phyloP scores from a whole-genome alignment of 2,113 vertebrate species.

The Podarcis muralis region DNA sequence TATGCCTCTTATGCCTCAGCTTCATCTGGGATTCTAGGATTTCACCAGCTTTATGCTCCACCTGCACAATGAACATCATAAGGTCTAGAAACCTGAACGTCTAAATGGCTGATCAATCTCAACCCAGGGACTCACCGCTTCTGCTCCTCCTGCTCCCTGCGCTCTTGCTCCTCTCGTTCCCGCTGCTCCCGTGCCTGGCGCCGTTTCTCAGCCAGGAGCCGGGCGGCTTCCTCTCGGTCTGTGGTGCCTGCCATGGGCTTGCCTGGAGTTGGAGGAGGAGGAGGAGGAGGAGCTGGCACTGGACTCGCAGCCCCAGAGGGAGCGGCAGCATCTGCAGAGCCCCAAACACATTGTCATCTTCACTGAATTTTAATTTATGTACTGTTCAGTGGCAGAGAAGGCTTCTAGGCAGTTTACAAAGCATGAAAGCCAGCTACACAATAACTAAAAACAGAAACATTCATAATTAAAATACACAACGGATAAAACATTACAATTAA shows the following conservation, averaged over 20 bases:
- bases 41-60: background rate
- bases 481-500: too few relatives aligned
- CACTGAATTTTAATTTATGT: too few relatives aligned
- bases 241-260: conserved; percentile 91
- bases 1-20: too few relatives aligned
- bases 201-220: conserved; percentile 90
- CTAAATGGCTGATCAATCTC: background rate
- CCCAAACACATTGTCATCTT: background rate
- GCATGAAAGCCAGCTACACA: too few relatives aligned
- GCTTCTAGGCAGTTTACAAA: too few relatives aligned
- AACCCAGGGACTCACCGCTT: conserved; percentile 79
- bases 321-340: background rate
- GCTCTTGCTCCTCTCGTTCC: conserved; percentile 89
- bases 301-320: background rate
- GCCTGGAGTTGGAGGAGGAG: conserved; percentile 68
- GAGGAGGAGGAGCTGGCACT: conserved; percentile 51
- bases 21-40: background rate
- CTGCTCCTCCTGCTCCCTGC: conserved; percentile 84
- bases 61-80: background rate
- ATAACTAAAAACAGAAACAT: too few relatives aligned
- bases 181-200: conserved; percentile 92
- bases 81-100: background rate
- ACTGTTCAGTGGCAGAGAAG: too few relatives aligned
- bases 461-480: too few relatives aligned
- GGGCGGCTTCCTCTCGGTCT: conserved; percentile 87